Percentiles rank a stretch among this genome's conserved stretches.
These are phyloP conservation scores for Lasiurus cinereus DNA, from an alignment of 2,113 vertebrate genomes.

Conservation along the genomic window DNA sequence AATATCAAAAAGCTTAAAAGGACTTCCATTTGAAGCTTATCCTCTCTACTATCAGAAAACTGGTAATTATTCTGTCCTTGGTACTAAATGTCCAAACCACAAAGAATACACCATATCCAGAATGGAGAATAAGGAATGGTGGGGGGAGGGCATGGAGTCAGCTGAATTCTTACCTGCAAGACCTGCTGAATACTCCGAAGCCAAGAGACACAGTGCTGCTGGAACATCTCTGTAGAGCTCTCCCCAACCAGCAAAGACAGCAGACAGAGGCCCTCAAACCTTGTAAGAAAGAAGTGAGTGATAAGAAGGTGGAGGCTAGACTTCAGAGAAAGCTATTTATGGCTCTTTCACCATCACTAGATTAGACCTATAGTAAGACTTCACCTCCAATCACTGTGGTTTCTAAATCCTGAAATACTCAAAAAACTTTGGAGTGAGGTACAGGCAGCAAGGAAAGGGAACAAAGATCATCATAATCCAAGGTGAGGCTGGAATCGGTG, in stretches of 20 bases:
- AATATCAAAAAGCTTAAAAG: neutral
- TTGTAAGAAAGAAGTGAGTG: constrained; percentile 67
- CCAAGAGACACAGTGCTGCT: constrained; percentile 94
- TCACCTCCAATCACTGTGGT: neutral
- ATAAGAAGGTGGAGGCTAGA: neutral
- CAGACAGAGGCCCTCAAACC: constrained; percentile 94
- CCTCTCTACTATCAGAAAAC: neutral
- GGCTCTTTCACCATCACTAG: neutral
- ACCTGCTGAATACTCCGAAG: constrained; percentile 93
- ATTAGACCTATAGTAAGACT: neutral
- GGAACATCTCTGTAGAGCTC: constrained; percentile 93
- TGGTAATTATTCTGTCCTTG: neutral
- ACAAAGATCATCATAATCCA: neutral
- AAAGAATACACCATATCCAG: neutral
- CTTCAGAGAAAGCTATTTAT: neutral
- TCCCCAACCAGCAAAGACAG: constrained; percentile 93
- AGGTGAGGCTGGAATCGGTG: neutral
- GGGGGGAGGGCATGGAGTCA: accelerated
- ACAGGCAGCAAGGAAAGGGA: neutral
- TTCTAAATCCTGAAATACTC: neutral
- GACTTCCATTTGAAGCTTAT: neutral
- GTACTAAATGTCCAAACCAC: neutral
- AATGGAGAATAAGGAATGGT: neutral
- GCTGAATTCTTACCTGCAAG: constrained; percentile 89
- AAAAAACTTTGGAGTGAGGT: neutral